Evolutionary conservation across 2,888 invertebrate genomes (phyloP).

Genomic region (Hoplodrina ambigua): DNA sequence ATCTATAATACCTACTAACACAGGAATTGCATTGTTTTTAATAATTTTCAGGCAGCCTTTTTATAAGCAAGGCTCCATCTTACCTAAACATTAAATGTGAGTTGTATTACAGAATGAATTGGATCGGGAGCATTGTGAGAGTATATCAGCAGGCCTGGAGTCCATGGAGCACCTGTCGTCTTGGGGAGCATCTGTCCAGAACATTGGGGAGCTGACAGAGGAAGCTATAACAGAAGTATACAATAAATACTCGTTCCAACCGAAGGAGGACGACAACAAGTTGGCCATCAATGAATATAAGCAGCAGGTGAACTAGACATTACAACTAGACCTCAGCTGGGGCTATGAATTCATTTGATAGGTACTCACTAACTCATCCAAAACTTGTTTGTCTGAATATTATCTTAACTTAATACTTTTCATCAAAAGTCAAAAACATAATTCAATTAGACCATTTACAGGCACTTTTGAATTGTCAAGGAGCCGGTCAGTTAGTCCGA

Average conservation of each 20-base stretch:
- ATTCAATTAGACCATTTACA: too few species aligned
- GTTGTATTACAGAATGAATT: conserved; percentile 72
- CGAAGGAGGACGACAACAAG: conserved; percentile 79
- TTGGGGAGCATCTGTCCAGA: conserved; percentile 70
- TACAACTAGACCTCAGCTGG: not conserved
- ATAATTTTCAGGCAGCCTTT: not conserved
- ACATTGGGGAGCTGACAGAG: conserved; percentile 77
- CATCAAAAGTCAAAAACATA: too few species aligned
- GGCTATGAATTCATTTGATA: too few species aligned
- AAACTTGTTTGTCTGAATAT: too few species aligned
- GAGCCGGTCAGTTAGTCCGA: too few species aligned
- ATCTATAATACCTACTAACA: not conserved
- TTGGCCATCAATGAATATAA: conserved; percentile 83
- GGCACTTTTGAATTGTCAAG: too few species aligned
- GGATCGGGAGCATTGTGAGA: conserved; percentile 73
- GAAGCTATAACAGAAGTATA: conserved; percentile 85
- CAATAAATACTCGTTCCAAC: conserved; percentile 84
- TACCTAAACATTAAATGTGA: not conserved
- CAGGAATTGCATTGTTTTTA: not conserved
- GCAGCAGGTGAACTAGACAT: conserved; percentile 69
- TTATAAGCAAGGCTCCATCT: not conserved
- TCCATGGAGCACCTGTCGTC: conserved; percentile 81
- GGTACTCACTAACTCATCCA: too few species aligned
- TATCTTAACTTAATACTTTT: too few species aligned
- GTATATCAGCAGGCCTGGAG: conserved; percentile 78